Percentiles rank a stretch among this genome's conserved stretches.
These are phyloP conservation scores for Archilochus colubris DNA, from an alignment of 2,113 vertebrate genomes.

Conservation along the genomic window DNA sequence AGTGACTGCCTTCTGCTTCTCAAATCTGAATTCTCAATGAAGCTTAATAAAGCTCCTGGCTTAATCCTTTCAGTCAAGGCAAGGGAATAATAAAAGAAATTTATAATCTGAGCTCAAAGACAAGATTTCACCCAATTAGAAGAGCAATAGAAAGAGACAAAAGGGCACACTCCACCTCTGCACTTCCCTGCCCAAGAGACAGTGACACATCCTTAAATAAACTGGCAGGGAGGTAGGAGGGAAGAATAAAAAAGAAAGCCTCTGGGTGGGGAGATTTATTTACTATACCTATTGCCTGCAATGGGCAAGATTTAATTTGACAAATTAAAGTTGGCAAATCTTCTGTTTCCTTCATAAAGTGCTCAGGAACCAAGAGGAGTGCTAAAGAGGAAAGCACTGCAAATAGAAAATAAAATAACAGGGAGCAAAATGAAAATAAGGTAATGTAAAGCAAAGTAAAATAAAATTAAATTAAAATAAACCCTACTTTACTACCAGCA, in stretches of 20 bases:
- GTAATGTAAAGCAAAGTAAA: too few relatives aligned
- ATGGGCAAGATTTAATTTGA: background rate
- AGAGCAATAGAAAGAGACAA: constrained; percentile 10
- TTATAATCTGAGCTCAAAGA: constrained; percentile 28
- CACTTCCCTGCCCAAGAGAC: constrained; percentile 8
- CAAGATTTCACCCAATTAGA: background rate
- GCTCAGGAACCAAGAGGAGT: background rate
- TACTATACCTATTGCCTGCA: background rate
- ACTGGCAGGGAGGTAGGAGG: background rate
- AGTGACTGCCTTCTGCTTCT: background rate
- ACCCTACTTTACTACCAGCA: background rate
- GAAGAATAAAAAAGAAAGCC: background rate
- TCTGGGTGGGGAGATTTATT: constrained; percentile 3
- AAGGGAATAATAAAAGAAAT: background rate
- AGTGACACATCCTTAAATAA: background rate
- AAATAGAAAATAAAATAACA: background rate
- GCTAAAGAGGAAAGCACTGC: background rate
- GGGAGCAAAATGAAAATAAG: too few relatives aligned
- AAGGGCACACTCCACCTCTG: background rate
- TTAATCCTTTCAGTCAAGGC: background rate
- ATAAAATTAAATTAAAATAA: background rate
- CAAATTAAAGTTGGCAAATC: constrained; percentile 23
- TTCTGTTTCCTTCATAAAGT: constrained; percentile 7
- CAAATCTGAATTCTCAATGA: background rate
- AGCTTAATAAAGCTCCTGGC: background rate